Evolutionary conservation across 2,113 vertebrate genomes (phyloP), one percentile per base, ranked within the genome.

Genomic region (Lepisosteus osseus): DNA sequence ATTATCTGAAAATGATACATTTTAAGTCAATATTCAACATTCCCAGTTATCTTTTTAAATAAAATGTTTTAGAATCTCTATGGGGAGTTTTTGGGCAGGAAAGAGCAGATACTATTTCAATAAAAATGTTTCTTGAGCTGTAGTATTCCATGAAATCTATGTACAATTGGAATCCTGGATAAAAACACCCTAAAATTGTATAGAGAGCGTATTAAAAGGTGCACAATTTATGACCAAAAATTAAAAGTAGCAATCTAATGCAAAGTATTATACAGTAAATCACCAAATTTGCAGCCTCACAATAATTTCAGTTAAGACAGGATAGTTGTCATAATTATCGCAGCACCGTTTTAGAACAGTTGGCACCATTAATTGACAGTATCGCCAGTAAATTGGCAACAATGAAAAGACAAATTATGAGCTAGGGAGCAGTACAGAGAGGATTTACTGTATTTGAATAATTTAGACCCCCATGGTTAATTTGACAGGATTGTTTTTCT

Each of bases 361-460:
- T 95, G 94, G 94, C 94, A 92, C 92, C 93, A 94, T 94, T 94
- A 96, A 95, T 93, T 94, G 95, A 90, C 92, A 93, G 93, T 92
- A 96, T 94, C 91, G 92, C 93, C 83, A 81, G 94, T 94, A 95
- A 98, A 98, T 95, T 97, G 95, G 94, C 93, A 94, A 93, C 77
- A 87, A 91, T 90, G 86, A 95, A 92, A 95, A 95, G 94, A 97
- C 94, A 96, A 96, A 98, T 96, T 96, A 95, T 94, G 94, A 95
- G 90, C 94, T 87, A 85, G 90, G 91, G 90, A 90, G 89, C 84
- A 83, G 89, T 92, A 93, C 88, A 90, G 89, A 88, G 93, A 93
- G 94, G 94, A 98, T 96, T 94, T 96, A 93, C 92, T 94, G 93
- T 95, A 96, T 97, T 95, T 98, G 95, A 97, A 98, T 98, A 97